These are phyloP conservation scores for Carassius gibelio DNA, from an alignment of 2,113 vertebrate species.

Conservation along the genomic window DNA sequence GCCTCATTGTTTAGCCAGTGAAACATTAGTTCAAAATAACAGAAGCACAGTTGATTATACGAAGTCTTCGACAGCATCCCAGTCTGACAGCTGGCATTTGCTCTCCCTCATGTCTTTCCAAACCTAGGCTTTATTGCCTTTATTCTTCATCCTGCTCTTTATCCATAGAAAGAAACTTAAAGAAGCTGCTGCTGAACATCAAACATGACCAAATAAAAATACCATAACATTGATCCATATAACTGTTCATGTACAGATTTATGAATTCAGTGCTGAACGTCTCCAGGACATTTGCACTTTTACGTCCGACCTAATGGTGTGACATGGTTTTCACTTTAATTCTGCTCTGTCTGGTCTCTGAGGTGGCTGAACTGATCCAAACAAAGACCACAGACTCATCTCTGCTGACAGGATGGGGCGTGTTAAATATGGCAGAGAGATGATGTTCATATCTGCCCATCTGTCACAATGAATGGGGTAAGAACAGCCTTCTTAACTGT, in stretches of 20 bases:
- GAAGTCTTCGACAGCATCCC: neutral
- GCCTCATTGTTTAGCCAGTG: neutral
- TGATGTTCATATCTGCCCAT: slow-evolving; percentile 25
- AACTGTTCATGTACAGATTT: neutral
- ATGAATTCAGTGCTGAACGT: neutral
- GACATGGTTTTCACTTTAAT: neutral
- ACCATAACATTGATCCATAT: neutral
- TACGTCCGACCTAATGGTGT: no score
- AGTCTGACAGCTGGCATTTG: neutral
- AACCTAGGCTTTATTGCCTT: no score
- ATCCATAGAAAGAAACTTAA: neutral
- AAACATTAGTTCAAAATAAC: neutral
- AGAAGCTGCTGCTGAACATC: neutral
- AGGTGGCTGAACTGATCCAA: neutral
- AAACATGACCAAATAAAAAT: neutral
- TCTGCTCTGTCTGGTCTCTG: neutral
- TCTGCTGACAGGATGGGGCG: neutral
- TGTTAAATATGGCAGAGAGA: neutral
- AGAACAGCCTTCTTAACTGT: neutral
- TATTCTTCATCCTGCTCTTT: neutral
- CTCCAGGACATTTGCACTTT: neutral
- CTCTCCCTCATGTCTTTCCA: neutral
- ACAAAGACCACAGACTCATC: neutral
- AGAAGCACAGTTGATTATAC: neutral
- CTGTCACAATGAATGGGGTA: neutral